Evolutionary conservation across 2,888 invertebrate species (phyloP).

Genomic region (Epicampocera succincta): DNA sequence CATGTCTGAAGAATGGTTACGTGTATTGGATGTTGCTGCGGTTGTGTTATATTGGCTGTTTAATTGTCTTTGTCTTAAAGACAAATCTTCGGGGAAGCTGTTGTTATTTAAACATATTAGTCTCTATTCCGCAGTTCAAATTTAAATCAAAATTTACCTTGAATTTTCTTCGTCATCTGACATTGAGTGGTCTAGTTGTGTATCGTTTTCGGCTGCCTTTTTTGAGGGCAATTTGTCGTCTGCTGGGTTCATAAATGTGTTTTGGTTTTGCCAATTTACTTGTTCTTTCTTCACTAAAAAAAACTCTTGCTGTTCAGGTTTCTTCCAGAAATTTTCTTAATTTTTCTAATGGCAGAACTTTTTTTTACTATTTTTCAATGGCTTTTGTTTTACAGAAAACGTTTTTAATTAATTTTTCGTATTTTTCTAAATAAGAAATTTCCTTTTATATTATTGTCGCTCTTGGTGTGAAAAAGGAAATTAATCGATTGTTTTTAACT

Average conservation of each 20-base stretch:
- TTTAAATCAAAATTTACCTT: constrained; percentile 81
- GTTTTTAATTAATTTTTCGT: background rate
- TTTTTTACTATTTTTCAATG: background rate
- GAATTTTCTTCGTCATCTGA: constrained; percentile 82
- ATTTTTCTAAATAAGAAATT: constrained; percentile 36
- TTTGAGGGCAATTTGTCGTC: constrained; percentile 59
- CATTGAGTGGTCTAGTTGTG: constrained; percentile 53
- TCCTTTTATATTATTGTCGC: constrained; percentile 59
- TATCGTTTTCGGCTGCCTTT: constrained; percentile 42
- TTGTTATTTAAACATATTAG: background rate
- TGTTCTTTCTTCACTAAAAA: constrained; percentile 69
- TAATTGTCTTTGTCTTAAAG: constrained; percentile 58
- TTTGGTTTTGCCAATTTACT: constrained; percentile 41
- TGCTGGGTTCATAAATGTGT: constrained; percentile 63
- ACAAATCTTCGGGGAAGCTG: constrained; percentile 52
- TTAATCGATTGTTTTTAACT: constrained; percentile 66
- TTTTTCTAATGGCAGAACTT: background rate
- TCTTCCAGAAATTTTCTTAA: background rate
- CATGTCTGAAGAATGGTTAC: constrained; percentile 82
- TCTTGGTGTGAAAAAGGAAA: constrained; percentile 62
- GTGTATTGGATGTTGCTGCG: constrained; percentile 25
- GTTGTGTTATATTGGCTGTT: constrained; percentile 12
- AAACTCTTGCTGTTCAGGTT: constrained; percentile 54
- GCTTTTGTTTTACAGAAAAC: background rate
- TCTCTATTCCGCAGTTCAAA: background rate